Evolutionary conservation across 2,113 vertebrate genomes (phyloP).

Genomic region (Sisor rabdophorus): DNA sequence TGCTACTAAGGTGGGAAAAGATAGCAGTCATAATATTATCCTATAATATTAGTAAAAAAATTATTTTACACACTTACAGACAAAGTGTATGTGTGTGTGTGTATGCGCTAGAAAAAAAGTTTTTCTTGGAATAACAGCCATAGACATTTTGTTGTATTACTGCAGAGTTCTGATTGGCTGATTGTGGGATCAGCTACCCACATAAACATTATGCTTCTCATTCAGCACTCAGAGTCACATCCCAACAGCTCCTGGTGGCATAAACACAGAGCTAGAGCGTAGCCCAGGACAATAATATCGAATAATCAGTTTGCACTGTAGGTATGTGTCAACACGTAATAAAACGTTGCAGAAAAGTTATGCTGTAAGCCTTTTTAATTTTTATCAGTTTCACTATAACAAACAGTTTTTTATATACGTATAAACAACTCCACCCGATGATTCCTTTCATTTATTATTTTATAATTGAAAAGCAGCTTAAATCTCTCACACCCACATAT

Average conservation of each 20-base stretch:
- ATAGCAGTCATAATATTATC: too few relatives aligned
- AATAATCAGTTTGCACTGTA: not conserved
- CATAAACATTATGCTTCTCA: not conserved
- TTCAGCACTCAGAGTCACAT: not conserved
- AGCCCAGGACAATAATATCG: not conserved
- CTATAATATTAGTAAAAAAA: too few relatives aligned
- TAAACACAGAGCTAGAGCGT: not conserved
- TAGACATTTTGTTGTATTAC: slow-evolving; percentile 9
- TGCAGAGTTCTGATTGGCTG: slow-evolving; percentile 43
- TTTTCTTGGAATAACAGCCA: slow-evolving; percentile 45
- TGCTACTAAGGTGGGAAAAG: too few relatives aligned
- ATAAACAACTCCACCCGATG: slow-evolving; percentile 20
- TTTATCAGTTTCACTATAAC: not conserved
- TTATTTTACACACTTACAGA: not conserved
- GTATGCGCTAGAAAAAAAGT: not conserved
- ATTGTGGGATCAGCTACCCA: slow-evolving; percentile 11
- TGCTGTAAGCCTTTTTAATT: not conserved
- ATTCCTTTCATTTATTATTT: not conserved
- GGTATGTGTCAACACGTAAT: slow-evolving; percentile 8
- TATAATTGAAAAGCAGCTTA: not conserved
- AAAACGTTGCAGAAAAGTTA: not conserved
- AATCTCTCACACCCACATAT: not conserved
- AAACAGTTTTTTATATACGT: not conserved
- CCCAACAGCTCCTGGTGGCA: not conserved
- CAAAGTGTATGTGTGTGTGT: not conserved